Evolutionary conservation across 64 coral and sea anemone genomes (phyloP).

Genomic region (Pocillopora verrucosa): DNA sequence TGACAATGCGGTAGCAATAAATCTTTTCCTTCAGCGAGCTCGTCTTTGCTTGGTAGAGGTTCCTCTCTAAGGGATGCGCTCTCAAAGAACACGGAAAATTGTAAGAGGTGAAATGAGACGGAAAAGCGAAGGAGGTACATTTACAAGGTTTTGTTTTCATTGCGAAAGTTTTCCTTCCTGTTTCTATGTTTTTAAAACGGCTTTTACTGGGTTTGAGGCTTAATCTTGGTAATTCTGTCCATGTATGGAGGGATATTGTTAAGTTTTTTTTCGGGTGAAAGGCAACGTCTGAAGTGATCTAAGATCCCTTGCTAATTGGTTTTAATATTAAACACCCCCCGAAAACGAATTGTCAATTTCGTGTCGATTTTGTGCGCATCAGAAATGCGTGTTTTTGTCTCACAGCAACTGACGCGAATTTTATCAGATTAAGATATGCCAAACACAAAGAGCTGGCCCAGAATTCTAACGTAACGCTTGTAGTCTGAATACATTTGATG

Average conservation of each 20-base stretch:
- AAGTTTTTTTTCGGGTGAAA: conserved; percentile 7
- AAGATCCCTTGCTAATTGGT: conserved; percentile 9
- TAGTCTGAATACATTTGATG: not conserved
- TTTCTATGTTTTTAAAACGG: not conserved
- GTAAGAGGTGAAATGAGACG: not conserved
- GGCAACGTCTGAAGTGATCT: not conserved
- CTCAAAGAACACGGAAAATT: not conserved
- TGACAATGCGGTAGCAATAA: not conserved
- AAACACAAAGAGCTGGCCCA: not conserved
- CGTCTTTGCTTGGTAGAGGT: not conserved
- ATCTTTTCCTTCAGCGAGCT: not conserved
- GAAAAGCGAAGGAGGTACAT: not conserved
- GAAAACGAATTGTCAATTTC: conserved; percentile 21
- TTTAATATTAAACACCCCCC: conserved; percentile 24
- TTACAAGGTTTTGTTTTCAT: not conserved
- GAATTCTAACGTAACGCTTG: not conserved
- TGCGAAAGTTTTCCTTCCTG: not conserved
- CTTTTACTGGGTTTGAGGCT: not conserved
- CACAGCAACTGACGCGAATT: conserved; percentile 10
- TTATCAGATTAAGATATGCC: conserved; percentile 32
- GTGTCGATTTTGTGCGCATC: conserved; percentile 16
- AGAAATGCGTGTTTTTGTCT: conserved; percentile 40
- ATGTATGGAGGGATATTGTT: not conserved
- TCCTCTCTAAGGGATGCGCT: not conserved
- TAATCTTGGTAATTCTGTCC: not conserved